Evolutionary conservation across 2,888 invertebrate genomes (phyloP).

Genomic region (Prosapia bicincta): DNA sequence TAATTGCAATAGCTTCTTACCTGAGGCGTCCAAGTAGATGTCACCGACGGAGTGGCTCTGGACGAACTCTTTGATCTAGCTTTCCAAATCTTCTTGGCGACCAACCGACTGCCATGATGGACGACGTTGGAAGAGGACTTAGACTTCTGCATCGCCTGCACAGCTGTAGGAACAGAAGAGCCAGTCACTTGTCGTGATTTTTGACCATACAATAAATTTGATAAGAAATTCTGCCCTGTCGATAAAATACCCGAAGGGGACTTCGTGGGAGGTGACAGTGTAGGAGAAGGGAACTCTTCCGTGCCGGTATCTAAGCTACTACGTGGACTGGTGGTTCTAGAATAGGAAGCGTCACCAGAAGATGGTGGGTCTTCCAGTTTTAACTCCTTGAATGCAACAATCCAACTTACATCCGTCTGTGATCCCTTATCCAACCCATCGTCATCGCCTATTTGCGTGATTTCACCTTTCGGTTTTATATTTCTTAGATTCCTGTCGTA

Average conservation of each 20-base stretch:
- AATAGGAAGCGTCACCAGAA: slow-evolving; percentile 43
- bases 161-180: slow-evolving; percentile 42
- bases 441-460: slow-evolving; percentile 72
- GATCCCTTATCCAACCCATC: slow-evolving; percentile 72
- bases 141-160: slow-evolving; percentile 85
- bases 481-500: slow-evolving; percentile 81
- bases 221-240: slow-evolving; percentile 59
- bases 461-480: slow-evolving; percentile 74
- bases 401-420: slow-evolving; percentile 77
- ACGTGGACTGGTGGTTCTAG: slow-evolving; percentile 52
- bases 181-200: slow-evolving; percentile 40
- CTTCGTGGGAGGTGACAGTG: slow-evolving; percentile 38
- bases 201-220: slow-evolving; percentile 58
- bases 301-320: slow-evolving; percentile 53
- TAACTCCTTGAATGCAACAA: slow-evolving; percentile 60
- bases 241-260: slow-evolving; percentile 50
- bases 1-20: slow-evolving; percentile 50
- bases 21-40: slow-evolving; percentile 79
- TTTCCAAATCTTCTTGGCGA: slow-evolving; percentile 81
- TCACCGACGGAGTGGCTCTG: slow-evolving; percentile 54
- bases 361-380: slow-evolving; percentile 70
- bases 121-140: slow-evolving; percentile 85
- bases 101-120: slow-evolving; percentile 64
- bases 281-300: slow-evolving; percentile 42
- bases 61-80: slow-evolving; percentile 80